phyloP scores from a whole-genome alignment of 35 echinoderm and acorn worm species.

The Ophioderma brevispina region DNA sequence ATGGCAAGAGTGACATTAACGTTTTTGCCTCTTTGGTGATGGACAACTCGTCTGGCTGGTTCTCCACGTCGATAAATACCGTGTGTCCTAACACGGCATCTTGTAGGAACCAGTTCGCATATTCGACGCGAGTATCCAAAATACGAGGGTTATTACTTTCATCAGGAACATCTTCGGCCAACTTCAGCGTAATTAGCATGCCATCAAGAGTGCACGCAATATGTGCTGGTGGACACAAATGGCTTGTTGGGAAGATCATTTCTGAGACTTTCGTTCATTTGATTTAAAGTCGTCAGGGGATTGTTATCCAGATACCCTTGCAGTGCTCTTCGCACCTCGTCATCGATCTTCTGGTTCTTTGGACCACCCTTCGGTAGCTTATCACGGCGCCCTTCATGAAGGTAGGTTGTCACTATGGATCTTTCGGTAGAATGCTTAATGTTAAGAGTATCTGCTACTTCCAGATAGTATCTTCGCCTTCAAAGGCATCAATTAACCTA shows the following conservation, averaged over 20 bases:
- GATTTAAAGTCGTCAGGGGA: not conserved
- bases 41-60: not conserved
- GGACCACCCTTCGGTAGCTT: slow-evolving; percentile 28
- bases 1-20: slow-evolving; percentile 18
- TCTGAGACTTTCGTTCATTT: not conserved
- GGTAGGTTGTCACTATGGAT: slow-evolving; percentile 34
- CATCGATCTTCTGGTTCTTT: slow-evolving; percentile 1
- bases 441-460: slow-evolving; percentile 17
- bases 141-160: not conserved
- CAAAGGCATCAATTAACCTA: slow-evolving; percentile 25
- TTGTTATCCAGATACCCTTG: not conserved
- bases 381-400: not conserved
- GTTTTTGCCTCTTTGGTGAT: slow-evolving; percentile 18
- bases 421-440: slow-evolving; percentile 35
- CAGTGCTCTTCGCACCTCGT: not conserved
- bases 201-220: slow-evolving; percentile 21
- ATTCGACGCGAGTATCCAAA: not conserved
- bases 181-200: not conserved
- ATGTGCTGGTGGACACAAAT: not conserved
- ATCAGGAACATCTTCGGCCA: slow-evolving; percentile 15
- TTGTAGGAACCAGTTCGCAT: slow-evolving; percentile 19
- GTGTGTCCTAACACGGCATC: not conserved
- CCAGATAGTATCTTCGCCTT: slow-evolving; percentile 13
- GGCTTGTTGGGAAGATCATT: slow-evolving; percentile 1
- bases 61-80: not conserved